phyloP scores from a whole-genome alignment of 1,140 invertebrate species.

The Octopus sinensis region DNA sequence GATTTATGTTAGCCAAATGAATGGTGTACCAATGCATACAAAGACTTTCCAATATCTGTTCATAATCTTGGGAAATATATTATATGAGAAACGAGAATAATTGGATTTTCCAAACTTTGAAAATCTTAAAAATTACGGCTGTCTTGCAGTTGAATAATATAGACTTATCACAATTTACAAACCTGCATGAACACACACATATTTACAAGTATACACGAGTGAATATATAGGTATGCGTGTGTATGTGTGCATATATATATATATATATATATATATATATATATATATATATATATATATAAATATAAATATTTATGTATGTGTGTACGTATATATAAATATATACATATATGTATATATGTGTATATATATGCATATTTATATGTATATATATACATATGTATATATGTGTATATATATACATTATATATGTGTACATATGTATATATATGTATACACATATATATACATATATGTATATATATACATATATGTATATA shows the following conservation, averaged over 20 bases:
- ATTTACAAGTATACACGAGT: no score
- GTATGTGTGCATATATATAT: background rate
- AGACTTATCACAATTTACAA: no score
- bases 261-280: conserved; percentile 2
- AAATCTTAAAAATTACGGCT: no score
- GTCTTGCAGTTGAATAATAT: no score
- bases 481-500: background rate
- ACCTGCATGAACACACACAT: no score
- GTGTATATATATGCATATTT: background rate
- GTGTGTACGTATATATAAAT: background rate
- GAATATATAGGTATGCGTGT: background rate
- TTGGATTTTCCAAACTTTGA: no score
- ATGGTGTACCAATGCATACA: no score
- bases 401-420: background rate
- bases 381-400: background rate
- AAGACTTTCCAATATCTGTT: no score
- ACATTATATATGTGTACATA: background rate
- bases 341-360: background rate
- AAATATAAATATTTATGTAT: background rate
- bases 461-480: background rate
- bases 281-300: conserved; percentile 2
- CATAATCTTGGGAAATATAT: no score
- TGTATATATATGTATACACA: background rate
- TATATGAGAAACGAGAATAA: no score
- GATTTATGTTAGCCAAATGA: no score